A percentile compares a stretch with the other conserved stretches of the same genome.
Conservation (phyloP, 2,113 vertebrate genomes). For the Micromys minutus region DNA sequence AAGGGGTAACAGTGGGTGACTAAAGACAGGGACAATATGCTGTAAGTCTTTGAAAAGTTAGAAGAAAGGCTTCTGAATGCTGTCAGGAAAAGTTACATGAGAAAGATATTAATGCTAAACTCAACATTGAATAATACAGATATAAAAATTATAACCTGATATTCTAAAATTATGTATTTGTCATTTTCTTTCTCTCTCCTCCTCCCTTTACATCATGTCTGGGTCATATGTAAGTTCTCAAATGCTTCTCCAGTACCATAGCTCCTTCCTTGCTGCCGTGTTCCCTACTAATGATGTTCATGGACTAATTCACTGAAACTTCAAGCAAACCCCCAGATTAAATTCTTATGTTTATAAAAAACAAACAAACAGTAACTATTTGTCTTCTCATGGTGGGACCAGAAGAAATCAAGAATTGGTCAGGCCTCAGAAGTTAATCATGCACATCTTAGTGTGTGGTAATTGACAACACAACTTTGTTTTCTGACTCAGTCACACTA, state of each 20-base stretch:
- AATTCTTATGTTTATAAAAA: not conserved
- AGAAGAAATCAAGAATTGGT: not conserved
- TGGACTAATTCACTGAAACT: not conserved
- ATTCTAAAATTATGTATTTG: not conserved
- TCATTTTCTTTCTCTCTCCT: not conserved
- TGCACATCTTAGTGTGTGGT: not conserved
- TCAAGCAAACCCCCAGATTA: not conserved
- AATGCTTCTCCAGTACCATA: not conserved
- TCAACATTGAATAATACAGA: not conserved
- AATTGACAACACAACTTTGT: not conserved
- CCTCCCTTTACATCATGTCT: not conserved
- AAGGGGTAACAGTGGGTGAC: not conserved
- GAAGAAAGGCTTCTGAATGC: not conserved
- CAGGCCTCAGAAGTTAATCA: not conserved
- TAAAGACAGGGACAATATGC: not conserved
- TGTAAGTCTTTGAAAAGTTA: not conserved
- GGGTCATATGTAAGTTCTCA: not conserved
- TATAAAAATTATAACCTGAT: not conserved
- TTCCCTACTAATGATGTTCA: not conserved
- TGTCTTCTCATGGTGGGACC: not conserved
- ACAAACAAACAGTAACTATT: too few species aligned
- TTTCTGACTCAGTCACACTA: not conserved
- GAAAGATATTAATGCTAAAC: not conserved
- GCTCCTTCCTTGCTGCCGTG: too few species aligned
- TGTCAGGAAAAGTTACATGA: not conserved